Base-by-base conservation (phyloP, 23 tunicate genomes). In the Clavelina lepadiformis region DNA sequence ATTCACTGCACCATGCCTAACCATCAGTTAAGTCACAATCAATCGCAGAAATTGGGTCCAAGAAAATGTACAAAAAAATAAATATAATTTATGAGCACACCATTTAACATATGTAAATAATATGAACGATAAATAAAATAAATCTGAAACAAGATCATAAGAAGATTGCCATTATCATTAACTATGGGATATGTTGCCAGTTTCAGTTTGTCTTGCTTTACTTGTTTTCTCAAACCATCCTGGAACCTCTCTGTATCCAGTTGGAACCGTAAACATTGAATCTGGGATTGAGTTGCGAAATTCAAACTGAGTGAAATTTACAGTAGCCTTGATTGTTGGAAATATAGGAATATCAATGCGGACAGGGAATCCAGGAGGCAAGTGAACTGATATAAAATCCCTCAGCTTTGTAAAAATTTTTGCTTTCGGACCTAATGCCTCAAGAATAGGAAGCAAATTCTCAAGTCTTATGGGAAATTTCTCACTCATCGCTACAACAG, bases 301-400 rank as follows among this genome's bases (percentile, higher is more conserved):
- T 35, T 89, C 74, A 63, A 89, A 89, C 45, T 76, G 75, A 1
- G 83, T 75, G 69, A 89, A 89, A 52, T 55, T 71, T 25, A 89
- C 83, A n/a, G 82, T 74, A 8, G 97, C 97, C 75, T 89, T 89
- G 21, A 89, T 75, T 5, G 91, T 81, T 1, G 97, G 97, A 34
- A 89, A 75, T 5, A 89, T 59, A 1, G 97, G 97, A 27, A 89
- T 28, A 31, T 75, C 80, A 32, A 89, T 63, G 22, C 89, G 79
- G 28, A 89, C 91, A 18, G 97, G 97, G 65, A 89, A 89, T 6
- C 97, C 97, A 19, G 91, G 72, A 55, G 97, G 97, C 36, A 89
- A 60, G 3, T 64, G 64, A 38, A 81, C 30, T 0, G 77, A 75
- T 37, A 89, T 54, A 70, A 89, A 89, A 33, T 89, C 97, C 31